Conservation (phyloP, 2,113 vertebrate species). For the Centropus unirufus region DNA sequence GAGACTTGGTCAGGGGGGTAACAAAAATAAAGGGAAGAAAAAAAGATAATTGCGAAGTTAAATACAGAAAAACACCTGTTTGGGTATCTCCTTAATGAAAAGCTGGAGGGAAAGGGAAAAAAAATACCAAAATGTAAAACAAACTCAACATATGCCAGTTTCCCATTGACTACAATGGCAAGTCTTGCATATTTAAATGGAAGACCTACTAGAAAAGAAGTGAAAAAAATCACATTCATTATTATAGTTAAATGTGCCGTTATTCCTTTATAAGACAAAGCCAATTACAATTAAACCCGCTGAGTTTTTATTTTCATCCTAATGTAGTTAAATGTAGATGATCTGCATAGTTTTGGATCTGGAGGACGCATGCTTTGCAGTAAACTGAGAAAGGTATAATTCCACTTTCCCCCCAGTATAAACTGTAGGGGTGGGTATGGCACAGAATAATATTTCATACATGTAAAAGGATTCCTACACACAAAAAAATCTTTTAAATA, state of each 20-base stretch:
- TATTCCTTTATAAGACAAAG: background rate
- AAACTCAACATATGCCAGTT: background rate
- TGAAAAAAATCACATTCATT: conserved; percentile 1
- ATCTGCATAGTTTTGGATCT: conserved; percentile 9
- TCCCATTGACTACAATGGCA: background rate
- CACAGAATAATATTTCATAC: background rate
- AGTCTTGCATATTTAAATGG: background rate
- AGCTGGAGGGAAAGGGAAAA: accelerated
- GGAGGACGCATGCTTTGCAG: background rate
- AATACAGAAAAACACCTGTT: background rate
- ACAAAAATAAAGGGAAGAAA: background rate
- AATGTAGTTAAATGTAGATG: conserved; percentile 36
- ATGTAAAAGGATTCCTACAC: background rate
- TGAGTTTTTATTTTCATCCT: background rate
- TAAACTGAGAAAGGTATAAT: background rate
- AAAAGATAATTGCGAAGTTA: background rate
- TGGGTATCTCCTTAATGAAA: background rate
- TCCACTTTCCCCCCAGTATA: background rate
- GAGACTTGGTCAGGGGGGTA: background rate
- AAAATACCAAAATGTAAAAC: background rate
- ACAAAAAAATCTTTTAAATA: background rate
- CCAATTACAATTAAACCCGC: background rate
- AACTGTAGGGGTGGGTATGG: background rate
- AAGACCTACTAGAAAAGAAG: background rate
- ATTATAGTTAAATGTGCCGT: background rate